Evolutionary conservation across 2,113 vertebrate genomes (phyloP), one percentile per base, ranked within the genome.

Genomic region (Sitta europaea): DNA sequence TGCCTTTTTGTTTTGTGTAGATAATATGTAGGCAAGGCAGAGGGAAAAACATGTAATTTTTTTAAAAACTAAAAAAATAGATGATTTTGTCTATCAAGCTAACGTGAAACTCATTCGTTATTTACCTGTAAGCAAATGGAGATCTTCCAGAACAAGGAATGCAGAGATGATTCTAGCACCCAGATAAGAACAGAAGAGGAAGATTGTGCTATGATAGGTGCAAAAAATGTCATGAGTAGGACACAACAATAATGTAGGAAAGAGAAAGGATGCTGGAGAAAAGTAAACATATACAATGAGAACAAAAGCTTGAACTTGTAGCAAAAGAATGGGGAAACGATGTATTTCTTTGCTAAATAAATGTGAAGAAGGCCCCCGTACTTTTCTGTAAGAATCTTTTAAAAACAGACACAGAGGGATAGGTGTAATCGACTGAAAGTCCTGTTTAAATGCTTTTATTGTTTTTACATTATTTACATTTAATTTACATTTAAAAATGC

Each of bases 351-450:
- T 65, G 31, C 28, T 74, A 21, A 61, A 77, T 57, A 67, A 71
- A 38, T 0, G 0, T 59, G 31, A 61, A 55, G 31, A 53, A 72
- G 47, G 20, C 2, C 4, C 21, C 8, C 35, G 6, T 1, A 20
- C 22, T 53, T 72, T 68, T 63, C 36, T 65, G 6, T 57, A 57
- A 80, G 27, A 75, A 38, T 61, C n/a, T 76, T 0, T 70, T 73
- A 55, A 31, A 31, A 51, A n/a, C 6, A 71, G 55, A 33, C n/a
- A 48, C 6, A 65, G 86, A 75, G 11, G 27, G 22, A 55, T 43
- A 79, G 20, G 24, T 79, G 22, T 25, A 85, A 76, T 53, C 43
- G 16, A 58, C 16, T 63, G 43, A 43, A 70, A 92, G 43, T 33
- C 51, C 6, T 23, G 9, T 15, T 58, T 92, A 88, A 86, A 62